Conservation (phyloP, 2,888 invertebrate species). For the Polyommatus icarus region DNA sequence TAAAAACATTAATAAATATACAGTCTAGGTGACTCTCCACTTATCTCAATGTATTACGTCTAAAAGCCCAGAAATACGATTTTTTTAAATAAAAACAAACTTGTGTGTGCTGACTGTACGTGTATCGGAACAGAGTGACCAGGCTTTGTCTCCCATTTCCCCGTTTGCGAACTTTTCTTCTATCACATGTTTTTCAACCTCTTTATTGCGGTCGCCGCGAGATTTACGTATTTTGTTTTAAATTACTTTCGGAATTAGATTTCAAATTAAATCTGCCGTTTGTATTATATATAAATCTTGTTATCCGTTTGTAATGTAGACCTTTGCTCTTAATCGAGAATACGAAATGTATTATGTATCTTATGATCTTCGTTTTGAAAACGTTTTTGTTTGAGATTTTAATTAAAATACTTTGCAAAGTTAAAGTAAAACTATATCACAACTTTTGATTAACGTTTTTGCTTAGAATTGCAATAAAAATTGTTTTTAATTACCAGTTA, state of each 20-base stretch:
- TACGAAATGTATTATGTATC: neutral
- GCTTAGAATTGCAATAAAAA: too few relatives aligned
- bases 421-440: too few relatives aligned
- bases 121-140: conserved; percentile 3
- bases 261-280: neutral
- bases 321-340: conserved; percentile 7
- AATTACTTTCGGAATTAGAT: conserved; percentile 16
- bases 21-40: too few relatives aligned
- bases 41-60: too few relatives aligned
- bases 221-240: conserved; percentile 14
- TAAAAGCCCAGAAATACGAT: too few relatives aligned
- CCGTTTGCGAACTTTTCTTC: conserved; percentile 25
- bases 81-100: neutral
- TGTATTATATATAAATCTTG: neutral
- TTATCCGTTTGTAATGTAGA: neutral
- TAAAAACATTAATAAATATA: too few relatives aligned
- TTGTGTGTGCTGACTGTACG: neutral
- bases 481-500: too few relatives aligned
- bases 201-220: neutral
- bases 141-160: conserved; percentile 29
- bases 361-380: neutral
- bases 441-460: too few relatives aligned
- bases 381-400: neutral
- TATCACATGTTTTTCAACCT: conserved; percentile 26
- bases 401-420: too few relatives aligned